Base-by-base conservation (phyloP, 2,888 invertebrate genomes). In the Cephonodes hylas region DNA sequence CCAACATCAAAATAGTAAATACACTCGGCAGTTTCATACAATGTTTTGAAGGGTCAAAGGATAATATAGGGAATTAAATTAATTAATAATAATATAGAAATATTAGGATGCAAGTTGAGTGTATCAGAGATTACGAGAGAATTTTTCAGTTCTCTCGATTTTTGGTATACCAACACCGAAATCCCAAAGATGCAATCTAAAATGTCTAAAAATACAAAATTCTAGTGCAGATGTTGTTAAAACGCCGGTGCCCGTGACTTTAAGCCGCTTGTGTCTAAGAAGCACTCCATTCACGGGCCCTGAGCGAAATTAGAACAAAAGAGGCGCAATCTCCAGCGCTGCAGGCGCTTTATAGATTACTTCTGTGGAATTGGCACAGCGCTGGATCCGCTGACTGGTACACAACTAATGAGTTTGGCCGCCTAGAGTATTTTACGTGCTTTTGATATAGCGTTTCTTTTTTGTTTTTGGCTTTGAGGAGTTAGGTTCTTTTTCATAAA, bases 261-360 rank as follows among this genome's bases (percentile, higher is more conserved):
- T 7, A 15, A 53, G 48, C 48, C n/a, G 18, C 53, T 27, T 23
- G 45, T 10, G 3, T 45, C 45, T 45, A 22, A 13, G 22, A 13
- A 22, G 10, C 7, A 20, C 45, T 22, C 31, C 8, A 25, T 25
- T 48, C 31, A 18, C 3, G 20, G 23, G n/a, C 23, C 5, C n/a
- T n/a, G n/a, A 4, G 22, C 15, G 7, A 31, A 31, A 31, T 53
- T 31, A 31, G 53, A 53, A 53, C 53, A 53, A 53, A 53, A 31
- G 53, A 10, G 1, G 31, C 18, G 31, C 53, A 53, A 53, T 53
- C 53, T 53, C 3, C 53, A 53, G 10, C 53, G 18, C 18, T 53
- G 53, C 53, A 53, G 53, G 46, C 18, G 53, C 25, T 53, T 27
- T 20, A 53, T 53, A 53, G 31, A 31, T 53, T 31, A 53, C 27